phyloP scores from a whole-genome alignment of 2,888 invertebrate species.

The Amphipyra tragopoginis region DNA sequence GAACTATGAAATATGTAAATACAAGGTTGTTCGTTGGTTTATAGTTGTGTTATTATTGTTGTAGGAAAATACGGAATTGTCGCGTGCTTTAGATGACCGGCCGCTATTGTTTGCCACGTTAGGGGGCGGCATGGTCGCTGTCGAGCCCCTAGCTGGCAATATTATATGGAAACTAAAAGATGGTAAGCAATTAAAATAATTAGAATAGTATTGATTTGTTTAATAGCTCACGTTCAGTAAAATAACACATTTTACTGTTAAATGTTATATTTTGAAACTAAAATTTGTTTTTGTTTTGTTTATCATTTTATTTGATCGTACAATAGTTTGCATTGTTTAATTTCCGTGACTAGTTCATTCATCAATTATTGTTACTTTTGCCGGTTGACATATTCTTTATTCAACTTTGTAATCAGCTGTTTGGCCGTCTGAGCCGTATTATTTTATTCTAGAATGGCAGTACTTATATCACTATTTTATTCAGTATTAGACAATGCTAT shows the following conservation, averaged over 20 bases:
- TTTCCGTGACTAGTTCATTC: too few relatives aligned
- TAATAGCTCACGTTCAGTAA: background rate
- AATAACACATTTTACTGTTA: background rate
- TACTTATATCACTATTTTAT: too few relatives aligned
- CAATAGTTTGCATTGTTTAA: too few relatives aligned
- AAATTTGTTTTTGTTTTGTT: too few relatives aligned
- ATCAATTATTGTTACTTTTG: too few relatives aligned
- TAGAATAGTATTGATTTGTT: background rate
- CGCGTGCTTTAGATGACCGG: constrained; percentile 92
- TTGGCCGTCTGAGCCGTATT: too few relatives aligned
- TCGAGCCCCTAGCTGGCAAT: constrained; percentile 95
- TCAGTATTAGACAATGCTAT: too few relatives aligned
- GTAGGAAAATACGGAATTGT: constrained; percentile 91
- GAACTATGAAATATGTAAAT: constrained; percentile 33
- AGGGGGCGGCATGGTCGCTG: constrained; percentile 97
- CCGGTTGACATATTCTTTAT: too few relatives aligned
- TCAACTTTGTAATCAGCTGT: too few relatives aligned
- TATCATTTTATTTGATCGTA: too few relatives aligned
- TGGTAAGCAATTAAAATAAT: constrained; percentile 88
- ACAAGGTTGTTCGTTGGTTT: constrained; percentile 36
- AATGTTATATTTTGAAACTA: too few relatives aligned
- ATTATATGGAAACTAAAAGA: constrained; percentile 97
- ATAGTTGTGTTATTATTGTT: constrained; percentile 62
- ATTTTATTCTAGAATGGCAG: too few relatives aligned
- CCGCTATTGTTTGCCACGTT: constrained; percentile 97